Conservation (phyloP, 2,888 invertebrate species). For the Cerceris rybyensis region DNA sequence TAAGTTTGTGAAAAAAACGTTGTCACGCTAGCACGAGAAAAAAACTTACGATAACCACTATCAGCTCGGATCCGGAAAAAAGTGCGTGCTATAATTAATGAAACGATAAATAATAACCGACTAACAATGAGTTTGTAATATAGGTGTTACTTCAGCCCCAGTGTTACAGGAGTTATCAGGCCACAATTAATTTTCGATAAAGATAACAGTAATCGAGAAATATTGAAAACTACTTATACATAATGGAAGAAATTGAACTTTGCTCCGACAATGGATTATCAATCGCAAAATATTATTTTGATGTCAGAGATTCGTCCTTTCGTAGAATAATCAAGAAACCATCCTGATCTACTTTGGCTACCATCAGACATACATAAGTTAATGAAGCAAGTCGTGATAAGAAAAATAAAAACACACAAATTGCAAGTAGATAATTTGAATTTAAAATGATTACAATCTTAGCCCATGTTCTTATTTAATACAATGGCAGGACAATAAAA, state of each 20-base stretch:
- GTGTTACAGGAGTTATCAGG: slow-evolving; percentile 18
- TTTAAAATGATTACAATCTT: no score
- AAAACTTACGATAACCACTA: not conserved
- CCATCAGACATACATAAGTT: no score
- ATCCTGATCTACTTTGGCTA: not conserved
- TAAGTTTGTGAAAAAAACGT: not conserved
- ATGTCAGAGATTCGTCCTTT: slow-evolving; percentile 5
- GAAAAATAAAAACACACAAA: no score
- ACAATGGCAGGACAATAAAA: no score
- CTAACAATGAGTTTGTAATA: not conserved
- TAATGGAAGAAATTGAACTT: slow-evolving; percentile 37
- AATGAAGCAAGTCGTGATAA: no score
- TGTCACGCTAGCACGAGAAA: not conserved
- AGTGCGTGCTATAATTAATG: slow-evolving; percentile 4
- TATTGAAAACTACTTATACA: slow-evolving; percentile 25
- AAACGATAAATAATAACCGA: slow-evolving; percentile 1
- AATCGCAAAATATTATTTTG: slow-evolving; percentile 21
- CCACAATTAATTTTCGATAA: slow-evolving; percentile 47
- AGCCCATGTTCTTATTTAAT: no score
- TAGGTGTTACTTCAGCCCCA: slow-evolving; percentile 16
- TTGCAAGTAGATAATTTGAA: no score
- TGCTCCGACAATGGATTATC: slow-evolving; percentile 29
- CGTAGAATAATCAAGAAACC: not conserved
- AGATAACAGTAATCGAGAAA: slow-evolving; percentile 39
- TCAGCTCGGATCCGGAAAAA: not conserved